phyloP scores from a whole-genome alignment of 2,888 invertebrate species.

The Ligdia adustata region DNA sequence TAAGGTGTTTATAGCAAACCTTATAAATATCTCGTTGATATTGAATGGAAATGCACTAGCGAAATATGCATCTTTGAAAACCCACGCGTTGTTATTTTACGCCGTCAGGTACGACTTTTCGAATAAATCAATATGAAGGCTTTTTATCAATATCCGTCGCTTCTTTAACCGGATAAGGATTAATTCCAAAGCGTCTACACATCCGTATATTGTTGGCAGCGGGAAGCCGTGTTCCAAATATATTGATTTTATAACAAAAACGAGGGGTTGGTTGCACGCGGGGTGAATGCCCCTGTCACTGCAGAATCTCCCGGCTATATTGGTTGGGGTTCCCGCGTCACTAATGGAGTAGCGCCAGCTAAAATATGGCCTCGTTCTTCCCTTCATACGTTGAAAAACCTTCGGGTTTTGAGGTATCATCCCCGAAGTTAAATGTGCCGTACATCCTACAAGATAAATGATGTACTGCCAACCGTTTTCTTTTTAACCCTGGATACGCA shows the following conservation, averaged over 20 bases:
- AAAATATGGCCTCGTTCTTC: constrained; percentile 76
- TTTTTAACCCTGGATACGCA: constrained; percentile 28
- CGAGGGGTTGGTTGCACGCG: constrained; percentile 77
- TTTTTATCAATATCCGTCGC: background rate
- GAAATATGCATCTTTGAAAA: too few relatives aligned
- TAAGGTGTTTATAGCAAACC: constrained; percentile 3
- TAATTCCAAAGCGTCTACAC: constrained; percentile 37
- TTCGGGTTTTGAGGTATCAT: constrained; percentile 57
- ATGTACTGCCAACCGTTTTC: constrained; percentile 36
- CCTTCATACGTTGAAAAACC: constrained; percentile 68
- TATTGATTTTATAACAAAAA: constrained; percentile 83
- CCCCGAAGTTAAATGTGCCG: constrained; percentile 47
- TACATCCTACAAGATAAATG: constrained; percentile 42
- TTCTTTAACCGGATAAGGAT: constrained; percentile 36
- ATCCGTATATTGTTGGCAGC: constrained; percentile 55
- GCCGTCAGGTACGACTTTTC: too few relatives aligned
- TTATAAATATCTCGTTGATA: too few relatives aligned
- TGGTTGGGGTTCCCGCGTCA: constrained; percentile 74
- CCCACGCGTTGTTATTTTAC: too few relatives aligned
- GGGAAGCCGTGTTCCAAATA: constrained; percentile 68
- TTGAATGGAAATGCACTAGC: too few relatives aligned
- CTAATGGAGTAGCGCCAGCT: constrained; percentile 77
- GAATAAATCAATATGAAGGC: background rate
- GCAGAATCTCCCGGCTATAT: constrained; percentile 77
- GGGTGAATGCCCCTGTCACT: constrained; percentile 81